Percentiles rank a stretch among this genome's conserved stretches.
Evolutionary conservation across 2,888 invertebrate genomes (phyloP).

Genomic region (Melinopterus prodromus): DNA sequence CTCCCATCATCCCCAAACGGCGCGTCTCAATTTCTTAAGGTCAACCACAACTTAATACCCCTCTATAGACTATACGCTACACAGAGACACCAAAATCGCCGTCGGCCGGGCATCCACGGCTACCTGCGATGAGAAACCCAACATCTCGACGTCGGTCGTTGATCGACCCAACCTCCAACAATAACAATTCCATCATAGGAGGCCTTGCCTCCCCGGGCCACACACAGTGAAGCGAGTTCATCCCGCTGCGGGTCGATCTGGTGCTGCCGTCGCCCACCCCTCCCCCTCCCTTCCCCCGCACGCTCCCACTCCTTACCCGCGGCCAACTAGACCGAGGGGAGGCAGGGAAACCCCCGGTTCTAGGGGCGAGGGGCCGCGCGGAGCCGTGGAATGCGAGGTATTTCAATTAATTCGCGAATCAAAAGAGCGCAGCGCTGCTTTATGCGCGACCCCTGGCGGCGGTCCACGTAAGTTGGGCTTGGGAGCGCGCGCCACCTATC

Average conservation of each 20-base stretch:
- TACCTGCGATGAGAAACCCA: not conserved
- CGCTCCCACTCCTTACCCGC: not conserved
- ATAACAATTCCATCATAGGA: constrained; percentile 19
- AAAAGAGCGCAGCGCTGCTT: constrained; percentile 60
- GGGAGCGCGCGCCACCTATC: constrained; percentile 28
- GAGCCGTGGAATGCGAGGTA: constrained; percentile 60
- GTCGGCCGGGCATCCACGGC: not conserved
- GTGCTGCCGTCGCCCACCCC: constrained; percentile 20
- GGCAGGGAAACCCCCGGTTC: not conserved
- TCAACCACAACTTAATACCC: not conserved
- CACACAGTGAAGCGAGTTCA: constrained; percentile 17
- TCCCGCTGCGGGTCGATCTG: constrained; percentile 23
- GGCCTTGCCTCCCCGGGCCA: not conserved
- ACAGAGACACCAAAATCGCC: not conserved
- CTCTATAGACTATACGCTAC: not conserved
- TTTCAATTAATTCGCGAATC: constrained; percentile 63
- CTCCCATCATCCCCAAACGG: not conserved
- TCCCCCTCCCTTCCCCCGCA: not conserved
- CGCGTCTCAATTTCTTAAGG: not conserved
- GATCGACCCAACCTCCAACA: constrained; percentile 20
- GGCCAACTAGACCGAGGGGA: not conserved
- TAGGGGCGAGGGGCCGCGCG: not conserved
- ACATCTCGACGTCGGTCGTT: not conserved
- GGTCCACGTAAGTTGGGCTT: constrained; percentile 28
- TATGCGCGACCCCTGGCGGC: constrained; percentile 50